A percentile compares a stretch with the other conserved stretches of the same genome.
phyloP scores from a whole-genome alignment of 2,797 vertebrate genomes.

The Zenarchopterus dispar region DNA sequence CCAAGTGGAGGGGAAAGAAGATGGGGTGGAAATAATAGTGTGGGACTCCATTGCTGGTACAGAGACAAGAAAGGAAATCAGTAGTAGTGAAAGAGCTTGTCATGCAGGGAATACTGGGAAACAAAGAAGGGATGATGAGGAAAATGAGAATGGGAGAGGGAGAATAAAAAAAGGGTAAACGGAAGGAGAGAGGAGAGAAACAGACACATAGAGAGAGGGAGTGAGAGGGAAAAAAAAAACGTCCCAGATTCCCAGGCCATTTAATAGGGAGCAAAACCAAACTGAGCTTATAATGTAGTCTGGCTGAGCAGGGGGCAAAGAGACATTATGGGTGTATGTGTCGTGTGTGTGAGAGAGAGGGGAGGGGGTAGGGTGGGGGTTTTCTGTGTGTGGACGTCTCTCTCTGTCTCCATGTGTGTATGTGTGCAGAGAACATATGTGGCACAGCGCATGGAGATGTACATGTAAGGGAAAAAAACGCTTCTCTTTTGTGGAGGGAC shows the following conservation, averaged over 20 bases:
- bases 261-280: conserved; percentile 74
- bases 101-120: conserved; percentile 59
- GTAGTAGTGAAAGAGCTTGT: conserved; percentile 40
- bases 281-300: conserved; percentile 71
- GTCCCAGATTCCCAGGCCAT: conserved; percentile 78
- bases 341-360: conserved; percentile 28
- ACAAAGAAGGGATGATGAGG: conserved; percentile 62
- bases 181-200: conserved; percentile 36
- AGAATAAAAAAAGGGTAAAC: conserved; percentile 20
- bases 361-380: conserved; percentile 19
- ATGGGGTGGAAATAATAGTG: neutral
- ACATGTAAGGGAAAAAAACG: conserved; percentile 46
- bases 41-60: conserved; percentile 14
- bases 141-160: conserved; percentile 52
- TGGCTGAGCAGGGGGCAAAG: conserved; percentile 70
- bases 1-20: neutral
- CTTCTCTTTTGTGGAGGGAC: conserved; percentile 39
- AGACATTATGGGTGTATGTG: conserved; percentile 60
- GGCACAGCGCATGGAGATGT: conserved; percentile 53
- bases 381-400: conserved; percentile 39
- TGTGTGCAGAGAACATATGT: conserved; percentile 62
- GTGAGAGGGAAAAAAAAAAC: conserved; percentile 54
- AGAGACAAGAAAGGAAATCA: conserved; percentile 36
- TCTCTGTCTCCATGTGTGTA: conserved; percentile 42
- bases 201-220: conserved; percentile 34